A percentile compares a stretch with the other conserved stretches of the same genome.
Evolutionary conservation across 2,888 invertebrate genomes (phyloP).

Genomic region (Taphrorychus bicolor): DNA sequence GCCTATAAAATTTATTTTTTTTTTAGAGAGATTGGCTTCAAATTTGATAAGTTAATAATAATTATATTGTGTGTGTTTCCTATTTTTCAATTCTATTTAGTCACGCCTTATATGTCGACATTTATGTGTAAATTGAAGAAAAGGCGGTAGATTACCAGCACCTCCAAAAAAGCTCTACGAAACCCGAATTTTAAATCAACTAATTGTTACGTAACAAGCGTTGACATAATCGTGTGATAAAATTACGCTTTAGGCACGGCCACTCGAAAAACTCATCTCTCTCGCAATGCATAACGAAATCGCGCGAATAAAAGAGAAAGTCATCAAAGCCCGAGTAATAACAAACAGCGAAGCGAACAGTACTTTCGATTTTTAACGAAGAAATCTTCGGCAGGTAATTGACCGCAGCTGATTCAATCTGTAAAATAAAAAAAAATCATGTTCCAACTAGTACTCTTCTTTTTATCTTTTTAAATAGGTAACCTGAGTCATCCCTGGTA

Average conservation of each 20-base stretch:
- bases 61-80: no score
- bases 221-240: neutral
- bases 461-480: neutral
- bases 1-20: no score
- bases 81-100: no score
- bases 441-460: neutral
- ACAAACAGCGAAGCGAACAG: constrained; percentile 44
- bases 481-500: no score
- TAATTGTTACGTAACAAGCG: constrained; percentile 1
- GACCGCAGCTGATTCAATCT: neutral
- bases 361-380: constrained; percentile 47
- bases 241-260: neutral
- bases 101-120: no score
- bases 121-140: no score
- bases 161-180: neutral
- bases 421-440: neutral
- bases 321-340: constrained; percentile 48
- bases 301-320: constrained; percentile 47
- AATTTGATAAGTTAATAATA: no score
- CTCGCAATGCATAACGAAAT: constrained; percentile 16
- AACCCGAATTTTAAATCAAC: neutral
- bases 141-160: neutral
- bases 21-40: no score
- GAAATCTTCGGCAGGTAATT: constrained; percentile 19
- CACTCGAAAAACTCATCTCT: constrained; percentile 27